A percentile compares a stretch with the other conserved stretches of the same genome.
These are phyloP conservation scores for Gasteruption jaculator DNA, from an alignment of 2,888 invertebrate genomes.

Conservation along the genomic window DNA sequence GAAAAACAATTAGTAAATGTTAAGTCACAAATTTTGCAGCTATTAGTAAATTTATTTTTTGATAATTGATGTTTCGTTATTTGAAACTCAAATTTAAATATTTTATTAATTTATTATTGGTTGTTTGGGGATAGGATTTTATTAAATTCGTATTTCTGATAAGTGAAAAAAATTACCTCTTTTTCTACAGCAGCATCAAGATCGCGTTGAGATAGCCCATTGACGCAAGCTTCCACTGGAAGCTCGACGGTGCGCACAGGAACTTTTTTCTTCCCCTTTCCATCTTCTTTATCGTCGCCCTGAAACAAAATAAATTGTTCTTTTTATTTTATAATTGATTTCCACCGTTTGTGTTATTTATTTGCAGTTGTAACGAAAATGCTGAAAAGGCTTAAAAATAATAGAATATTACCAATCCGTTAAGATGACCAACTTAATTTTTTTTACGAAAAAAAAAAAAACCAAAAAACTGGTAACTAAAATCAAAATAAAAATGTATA, in stretches of 20 bases:
- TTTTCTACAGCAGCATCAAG: slow-evolving; percentile 73
- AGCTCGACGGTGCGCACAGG: slow-evolving; percentile 78
- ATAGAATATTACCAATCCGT: too few relatives aligned
- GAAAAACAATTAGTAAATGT: slow-evolving; percentile 11
- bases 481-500: too few relatives aligned
- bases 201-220: slow-evolving; percentile 68
- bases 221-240: slow-evolving; percentile 73
- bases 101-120: not conserved
- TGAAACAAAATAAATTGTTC: slow-evolving; percentile 25
- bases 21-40: not conserved
- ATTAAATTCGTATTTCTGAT: too few relatives aligned
- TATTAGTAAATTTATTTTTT: not conserved
- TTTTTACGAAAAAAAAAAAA: too few relatives aligned
- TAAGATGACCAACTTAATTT: too few relatives aligned
- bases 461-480: too few relatives aligned
- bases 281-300: slow-evolving; percentile 57
- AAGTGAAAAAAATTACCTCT: slow-evolving; percentile 58
- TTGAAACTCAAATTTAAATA: not conserved
- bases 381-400: too few relatives aligned
- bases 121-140: not conserved
- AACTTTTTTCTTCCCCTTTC: slow-evolving; percentile 70
- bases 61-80: not conserved
- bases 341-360: too few relatives aligned
- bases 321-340: slow-evolving; percentile 5
- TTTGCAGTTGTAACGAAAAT: not conserved